Evolutionary conservation across 2,797 vertebrate species (phyloP), one percentile per base, ranked within the genome.

Genomic region (Anolis apletophallus): DNA sequence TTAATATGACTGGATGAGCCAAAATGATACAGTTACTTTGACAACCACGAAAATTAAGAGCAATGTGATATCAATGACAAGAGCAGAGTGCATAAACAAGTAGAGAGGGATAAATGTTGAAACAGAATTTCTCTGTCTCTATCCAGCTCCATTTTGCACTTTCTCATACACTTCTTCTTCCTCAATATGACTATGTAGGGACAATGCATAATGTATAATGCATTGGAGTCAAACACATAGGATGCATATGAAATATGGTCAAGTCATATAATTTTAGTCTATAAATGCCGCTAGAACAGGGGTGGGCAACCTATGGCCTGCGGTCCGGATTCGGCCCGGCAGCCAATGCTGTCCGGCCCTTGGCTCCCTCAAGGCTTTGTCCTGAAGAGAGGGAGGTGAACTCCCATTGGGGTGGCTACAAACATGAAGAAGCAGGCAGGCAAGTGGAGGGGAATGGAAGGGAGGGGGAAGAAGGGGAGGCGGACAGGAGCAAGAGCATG

Each of bases 1-100:
- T 97, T 96, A 94, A 93, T 90, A 93, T 88, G 94, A 97, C 93
- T 96, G 93, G 87, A 94, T 96, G 95, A 79, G 90, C 91, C 94
- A 95, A 96, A 97, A 96, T 96, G 89, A 97, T 94, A 96, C 93
- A 94, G 95, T 96, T 97, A 96, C 95, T 97, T 95, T 97, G 96
- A 97, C 95, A 97, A 97, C 94, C 91, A 93, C 94, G 92, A 84
- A 82, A 95, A 94, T 94, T 90, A 89, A 46, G 73, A 88, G 77
- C 50, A 89, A 26, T 7, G 26, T 88, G 69, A 83, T 54, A 85
- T 81, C 81, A 90, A 9, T 73, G 88, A 77, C 6, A 85, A 82
- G 55, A 87, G 1, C 13, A 87, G 79, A 92, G 89, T 34, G 23
- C 13, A 84, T 72, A 29, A 89, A 88, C 1, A 84, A 36, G 14